phyloP scores from a whole-genome alignment of 2,113 vertebrate species.

The Stigmatopora argus region DNA sequence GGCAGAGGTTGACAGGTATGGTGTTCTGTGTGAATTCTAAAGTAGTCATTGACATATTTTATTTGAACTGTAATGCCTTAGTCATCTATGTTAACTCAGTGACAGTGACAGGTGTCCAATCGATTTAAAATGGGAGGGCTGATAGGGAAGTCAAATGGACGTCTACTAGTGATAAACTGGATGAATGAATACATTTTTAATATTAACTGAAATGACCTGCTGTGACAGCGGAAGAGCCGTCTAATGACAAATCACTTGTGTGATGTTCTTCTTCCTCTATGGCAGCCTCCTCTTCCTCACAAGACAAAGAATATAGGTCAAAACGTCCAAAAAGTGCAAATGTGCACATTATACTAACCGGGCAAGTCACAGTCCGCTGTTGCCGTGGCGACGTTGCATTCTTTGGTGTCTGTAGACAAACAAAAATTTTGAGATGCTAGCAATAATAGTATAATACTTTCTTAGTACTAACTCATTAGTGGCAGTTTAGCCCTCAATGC shows the following conservation, averaged over 20 bases:
- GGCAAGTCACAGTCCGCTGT: neutral
- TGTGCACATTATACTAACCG: conserved; percentile 4
- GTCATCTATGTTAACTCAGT: no score
- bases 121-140: no score
- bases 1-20: no score
- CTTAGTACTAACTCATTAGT: no score
- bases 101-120: no score
- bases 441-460: neutral
- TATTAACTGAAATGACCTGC: neutral
- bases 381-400: neutral
- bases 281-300: neutral
- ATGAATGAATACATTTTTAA: no score
- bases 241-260: conserved; percentile 5
- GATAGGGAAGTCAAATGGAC: no score
- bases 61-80: no score
- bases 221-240: neutral
- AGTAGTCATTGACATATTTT: no score
- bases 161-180: no score
- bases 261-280: neutral
- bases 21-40: no score
- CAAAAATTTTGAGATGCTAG: neutral
- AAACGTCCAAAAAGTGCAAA: neutral
- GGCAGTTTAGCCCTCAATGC: no score
- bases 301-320: neutral
- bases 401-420: neutral